These are phyloP conservation scores for Ammodramus savannarum DNA, from an alignment of 2,113 vertebrate species.

Conservation along the genomic window DNA sequence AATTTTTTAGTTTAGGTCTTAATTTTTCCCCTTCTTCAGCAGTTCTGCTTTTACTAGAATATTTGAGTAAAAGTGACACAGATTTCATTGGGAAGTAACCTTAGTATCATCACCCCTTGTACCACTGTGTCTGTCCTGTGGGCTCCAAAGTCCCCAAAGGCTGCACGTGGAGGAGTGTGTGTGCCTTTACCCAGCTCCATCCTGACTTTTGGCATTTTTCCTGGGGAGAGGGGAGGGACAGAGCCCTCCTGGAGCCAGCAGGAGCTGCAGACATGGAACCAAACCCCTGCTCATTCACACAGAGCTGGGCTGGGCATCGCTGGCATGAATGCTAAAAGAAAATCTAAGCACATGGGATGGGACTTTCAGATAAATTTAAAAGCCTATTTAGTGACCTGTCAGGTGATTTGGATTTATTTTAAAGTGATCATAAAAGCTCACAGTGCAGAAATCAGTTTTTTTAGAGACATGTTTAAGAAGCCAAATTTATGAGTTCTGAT, in stretches of 20 bases:
- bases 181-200: not conserved
- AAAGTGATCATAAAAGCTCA: not conserved
- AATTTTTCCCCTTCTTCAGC: not conserved
- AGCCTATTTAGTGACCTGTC: not conserved
- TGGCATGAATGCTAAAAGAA: not conserved
- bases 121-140: not conserved
- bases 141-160: not conserved
- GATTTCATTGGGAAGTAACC: not conserved
- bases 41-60: not conserved
- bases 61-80: not conserved
- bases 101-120: not conserved
- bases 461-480: not conserved
- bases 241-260: not conserved
- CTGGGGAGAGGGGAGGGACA: not conserved
- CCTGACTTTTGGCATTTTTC: not conserved
- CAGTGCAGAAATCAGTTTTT: not conserved
- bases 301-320: not conserved
- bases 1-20: conserved; percentile 16
- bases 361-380: not conserved
- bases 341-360: not conserved
- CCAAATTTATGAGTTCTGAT: not conserved
- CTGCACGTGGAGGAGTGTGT: not conserved
- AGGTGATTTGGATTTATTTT: not conserved
- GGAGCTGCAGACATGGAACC: not conserved
- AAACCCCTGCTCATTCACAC: not conserved